Conservation (phyloP, 2,113 vertebrate genomes). For the Macrotis lagotis region DNA sequence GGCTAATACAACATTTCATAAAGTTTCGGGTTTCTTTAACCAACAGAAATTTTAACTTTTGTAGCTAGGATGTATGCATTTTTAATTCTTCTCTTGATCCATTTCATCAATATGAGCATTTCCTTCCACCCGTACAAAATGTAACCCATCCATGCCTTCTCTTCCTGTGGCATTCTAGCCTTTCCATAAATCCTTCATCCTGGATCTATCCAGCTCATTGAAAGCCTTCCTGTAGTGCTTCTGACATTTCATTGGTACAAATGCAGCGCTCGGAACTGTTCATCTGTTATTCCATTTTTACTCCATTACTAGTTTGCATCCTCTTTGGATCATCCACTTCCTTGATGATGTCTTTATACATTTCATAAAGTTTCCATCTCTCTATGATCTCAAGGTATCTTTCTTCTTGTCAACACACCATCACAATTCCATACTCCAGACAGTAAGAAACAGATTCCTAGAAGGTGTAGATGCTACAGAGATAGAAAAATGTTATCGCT, state of each 20-base stretch:
- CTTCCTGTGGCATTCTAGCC: background rate
- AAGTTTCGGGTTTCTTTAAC: background rate
- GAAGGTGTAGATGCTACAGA: conserved; percentile 55
- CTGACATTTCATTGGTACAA: background rate
- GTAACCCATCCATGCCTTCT: background rate
- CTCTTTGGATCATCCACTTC: background rate
- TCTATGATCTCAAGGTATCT: background rate
- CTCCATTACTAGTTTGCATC: background rate
- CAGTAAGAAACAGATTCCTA: background rate
- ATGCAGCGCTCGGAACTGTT: background rate
- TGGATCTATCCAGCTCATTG: background rate
- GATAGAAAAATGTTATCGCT: conserved; percentile 66
- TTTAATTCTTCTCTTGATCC: background rate
- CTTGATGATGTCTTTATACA: background rate
- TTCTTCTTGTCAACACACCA: conserved; percentile 14
- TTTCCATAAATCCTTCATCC: background rate
- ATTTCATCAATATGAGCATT: background rate
- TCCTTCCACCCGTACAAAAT: background rate
- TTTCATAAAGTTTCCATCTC: background rate
- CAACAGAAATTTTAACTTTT: conserved; percentile 1
- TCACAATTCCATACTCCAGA: accelerated
- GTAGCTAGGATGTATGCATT: background rate
- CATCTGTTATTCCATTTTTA: background rate
- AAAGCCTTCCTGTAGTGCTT: background rate
- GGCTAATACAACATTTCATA: conserved; percentile 54